Evolutionary conservation across 2,888 invertebrate genomes (phyloP), one percentile per base, ranked within the genome.

Genomic region (Diplolepis rosae): DNA sequence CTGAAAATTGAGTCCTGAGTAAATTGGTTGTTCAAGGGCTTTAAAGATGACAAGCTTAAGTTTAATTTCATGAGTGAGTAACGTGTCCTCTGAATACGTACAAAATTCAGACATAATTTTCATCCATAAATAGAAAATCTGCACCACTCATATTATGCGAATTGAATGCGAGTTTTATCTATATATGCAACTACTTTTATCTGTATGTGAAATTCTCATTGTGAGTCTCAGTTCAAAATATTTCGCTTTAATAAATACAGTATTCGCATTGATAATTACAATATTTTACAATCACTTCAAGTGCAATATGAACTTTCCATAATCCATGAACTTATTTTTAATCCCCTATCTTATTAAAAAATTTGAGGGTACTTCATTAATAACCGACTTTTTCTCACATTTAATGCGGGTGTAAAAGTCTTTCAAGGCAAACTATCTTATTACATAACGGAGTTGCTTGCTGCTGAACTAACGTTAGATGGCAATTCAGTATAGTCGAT

Each of bases 201-300:
- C 7, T 24, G 22, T 61, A 24, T 35, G 11, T 61, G 24, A 61
- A 39, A 22, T 39, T 35, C 39, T 61, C 35, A 22, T 61, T 61
- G 39, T 39, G 39, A 61, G 24, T 61, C 56, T 35, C 39, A 24
- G 39, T 61, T 61, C 39, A 61, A 61, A 61, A 39, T 61, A 61
- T 68, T 66, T 45, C 28, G 56, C 24, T 79, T 79, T 78, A 80
- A 82, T 83, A 84, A 84, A 83, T 83, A 84, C 39, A 61, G 24
- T 61, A 61, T 61, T 61, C 61, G 61, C 39, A 35, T 39, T 39
- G 32, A 76, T 82, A 83, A 80, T 78, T 83, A 83, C 76, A 81
- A 70, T 83, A 79, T 81, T 76, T 78, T 79, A 83, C 80, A 83
- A 71, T 70, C 75, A 54, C 71, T 70, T 72, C 70, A 75, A 74